Percentiles rank a stretch among this genome's conserved stretches.
phyloP scores from a whole-genome alignment of 1,140 invertebrate species.

The Drosophila nebulosa region DNA sequence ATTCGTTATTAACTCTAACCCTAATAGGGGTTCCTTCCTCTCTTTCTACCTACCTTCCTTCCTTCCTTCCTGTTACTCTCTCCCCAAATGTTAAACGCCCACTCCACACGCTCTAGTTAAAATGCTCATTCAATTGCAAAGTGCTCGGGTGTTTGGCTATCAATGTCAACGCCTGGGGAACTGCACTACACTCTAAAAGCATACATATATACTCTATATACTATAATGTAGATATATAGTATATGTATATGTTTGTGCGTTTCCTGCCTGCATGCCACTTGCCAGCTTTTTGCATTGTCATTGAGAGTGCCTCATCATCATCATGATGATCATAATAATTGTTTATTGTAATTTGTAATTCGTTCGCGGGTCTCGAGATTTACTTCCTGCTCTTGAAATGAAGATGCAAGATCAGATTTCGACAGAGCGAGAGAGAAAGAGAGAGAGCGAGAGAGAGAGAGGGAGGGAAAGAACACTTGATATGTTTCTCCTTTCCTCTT shows the following conservation, averaged over 20 bases:
- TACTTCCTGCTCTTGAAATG: neutral
- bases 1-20: too few species aligned
- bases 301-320: neutral
- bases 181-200: neutral
- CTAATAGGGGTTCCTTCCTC: too few species aligned
- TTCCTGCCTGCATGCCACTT: neutral
- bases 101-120: neutral
- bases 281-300: neutral
- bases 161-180: neutral
- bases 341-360: neutral
- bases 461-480: neutral
- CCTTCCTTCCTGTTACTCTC: neutral
- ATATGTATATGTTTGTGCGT: neutral
- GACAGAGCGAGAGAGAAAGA: neutral
- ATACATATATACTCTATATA: neutral
- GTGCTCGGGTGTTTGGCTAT: neutral
- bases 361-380: neutral
- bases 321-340: neutral
- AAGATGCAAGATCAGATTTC: neutral
- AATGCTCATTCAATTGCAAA: neutral
- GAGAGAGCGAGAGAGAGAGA: neutral
- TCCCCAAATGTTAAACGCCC: too few species aligned
- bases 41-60: too few species aligned
- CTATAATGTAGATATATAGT: neutral
- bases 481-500: neutral